Evolutionary conservation across 2,888 invertebrate genomes (phyloP).

Genomic region (Drosophila helvetica): DNA sequence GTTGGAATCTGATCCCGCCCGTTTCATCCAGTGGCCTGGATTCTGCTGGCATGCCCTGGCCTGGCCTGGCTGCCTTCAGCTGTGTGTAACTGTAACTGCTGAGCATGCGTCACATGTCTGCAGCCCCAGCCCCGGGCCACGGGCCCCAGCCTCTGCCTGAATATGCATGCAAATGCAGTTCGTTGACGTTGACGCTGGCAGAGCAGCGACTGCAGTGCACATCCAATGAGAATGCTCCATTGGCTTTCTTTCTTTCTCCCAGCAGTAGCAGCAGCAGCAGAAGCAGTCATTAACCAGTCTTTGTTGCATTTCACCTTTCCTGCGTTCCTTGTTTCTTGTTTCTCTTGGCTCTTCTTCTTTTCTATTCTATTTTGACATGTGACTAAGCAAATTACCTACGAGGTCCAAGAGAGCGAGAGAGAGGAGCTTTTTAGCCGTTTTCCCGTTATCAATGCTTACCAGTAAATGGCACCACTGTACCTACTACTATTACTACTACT

Average conservation of each 20-base stretch:
- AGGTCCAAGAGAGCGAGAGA: not conserved
- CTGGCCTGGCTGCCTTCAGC: slow-evolving; percentile 9
- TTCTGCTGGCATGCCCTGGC: slow-evolving; percentile 2
- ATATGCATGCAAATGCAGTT: slow-evolving; percentile 46
- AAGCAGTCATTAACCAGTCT: not conserved
- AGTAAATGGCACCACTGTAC: not conserved
- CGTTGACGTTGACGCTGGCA: slow-evolving; percentile 37
- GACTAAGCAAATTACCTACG: not conserved
- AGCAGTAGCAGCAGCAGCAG: not conserved
- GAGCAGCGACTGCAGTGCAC: not conserved
- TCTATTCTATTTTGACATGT: not conserved
- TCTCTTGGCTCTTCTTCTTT: not conserved
- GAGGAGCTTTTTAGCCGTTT: not conserved
- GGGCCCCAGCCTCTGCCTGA: not conserved
- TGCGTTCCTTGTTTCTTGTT: not conserved
- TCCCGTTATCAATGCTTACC: not conserved
- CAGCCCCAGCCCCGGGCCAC: no score
- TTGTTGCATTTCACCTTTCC: not conserved
- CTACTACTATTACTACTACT: no score
- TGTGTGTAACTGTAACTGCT: slow-evolving; percentile 35
- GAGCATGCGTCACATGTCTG: slow-evolving; percentile 49
- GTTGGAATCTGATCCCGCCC: slow-evolving; percentile 24
- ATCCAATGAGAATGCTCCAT: slow-evolving; percentile 1
- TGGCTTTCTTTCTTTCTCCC: not conserved
- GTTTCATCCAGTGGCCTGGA: slow-evolving; percentile 2